Evolutionary conservation across 2,888 invertebrate genomes (phyloP).

Genomic region (Augochlorella aurata): DNA sequence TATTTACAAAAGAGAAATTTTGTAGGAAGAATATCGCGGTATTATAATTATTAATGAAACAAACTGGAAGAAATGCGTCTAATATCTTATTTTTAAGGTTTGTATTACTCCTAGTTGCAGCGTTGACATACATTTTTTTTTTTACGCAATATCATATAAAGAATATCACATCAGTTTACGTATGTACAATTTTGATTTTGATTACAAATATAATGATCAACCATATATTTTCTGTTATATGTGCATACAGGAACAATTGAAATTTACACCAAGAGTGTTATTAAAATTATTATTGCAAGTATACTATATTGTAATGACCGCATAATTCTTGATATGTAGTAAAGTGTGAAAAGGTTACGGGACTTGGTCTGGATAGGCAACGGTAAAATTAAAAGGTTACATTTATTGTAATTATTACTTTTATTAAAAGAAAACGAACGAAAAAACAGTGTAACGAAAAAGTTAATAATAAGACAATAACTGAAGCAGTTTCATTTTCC

Average conservation of each 20-base stretch:
- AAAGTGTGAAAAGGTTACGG: constrained; percentile 6
- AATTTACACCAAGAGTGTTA: background rate
- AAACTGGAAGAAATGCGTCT: background rate
- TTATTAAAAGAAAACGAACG: background rate
- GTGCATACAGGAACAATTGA: background rate
- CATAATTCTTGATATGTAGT: background rate
- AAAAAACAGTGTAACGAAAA: background rate
- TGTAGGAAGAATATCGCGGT: background rate
- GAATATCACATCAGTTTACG: constrained; percentile 28
- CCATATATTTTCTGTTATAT: background rate
- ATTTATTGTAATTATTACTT: constrained; percentile 10
- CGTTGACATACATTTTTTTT: constrained; percentile 46
- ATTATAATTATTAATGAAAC: background rate
- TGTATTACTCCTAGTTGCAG: constrained; percentile 40
- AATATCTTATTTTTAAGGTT: constrained; percentile 31
- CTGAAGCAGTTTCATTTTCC: constrained; percentile 7
- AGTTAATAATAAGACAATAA: background rate
- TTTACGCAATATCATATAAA: constrained; percentile 42
- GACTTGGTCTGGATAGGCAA: constrained; percentile 10
- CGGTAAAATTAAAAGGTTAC: constrained; percentile 22
- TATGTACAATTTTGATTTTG: background rate
- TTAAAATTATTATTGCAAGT: background rate
- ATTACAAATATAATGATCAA: constrained; percentile 8
- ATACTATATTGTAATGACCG: background rate
- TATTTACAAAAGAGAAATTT: constrained; percentile 22